Evolutionary conservation across 2,797 vertebrate genomes (phyloP).

Genomic region (Hemibagrus guttatus): DNA sequence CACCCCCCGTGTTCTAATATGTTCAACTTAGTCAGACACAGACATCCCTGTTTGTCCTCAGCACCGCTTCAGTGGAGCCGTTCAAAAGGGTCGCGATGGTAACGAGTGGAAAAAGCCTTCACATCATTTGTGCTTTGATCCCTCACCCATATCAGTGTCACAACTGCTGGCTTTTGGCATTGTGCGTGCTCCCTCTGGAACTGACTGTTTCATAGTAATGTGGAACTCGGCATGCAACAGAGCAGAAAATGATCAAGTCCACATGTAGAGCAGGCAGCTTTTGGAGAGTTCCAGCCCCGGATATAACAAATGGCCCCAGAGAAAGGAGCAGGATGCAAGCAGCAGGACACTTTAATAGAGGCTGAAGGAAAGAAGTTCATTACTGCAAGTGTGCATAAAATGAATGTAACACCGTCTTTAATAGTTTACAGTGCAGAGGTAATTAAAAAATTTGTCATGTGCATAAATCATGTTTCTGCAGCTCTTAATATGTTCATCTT

Average conservation of each 20-base stretch:
- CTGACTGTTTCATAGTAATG: constrained; percentile 56
- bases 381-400: constrained; percentile 1
- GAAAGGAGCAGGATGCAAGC: not conserved
- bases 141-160: constrained; percentile 44
- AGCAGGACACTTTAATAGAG: constrained; percentile 8
- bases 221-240: constrained; percentile 2
- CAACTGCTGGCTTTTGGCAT: constrained; percentile 37
- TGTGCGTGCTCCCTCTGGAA: constrained; percentile 41
- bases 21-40: constrained; percentile 2
- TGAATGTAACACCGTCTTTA: not conserved
- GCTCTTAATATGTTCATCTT: too few relatives aligned
- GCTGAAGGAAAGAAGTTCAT: not conserved
- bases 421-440: constrained; percentile 2
- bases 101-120: constrained; percentile 11
- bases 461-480: not conserved
- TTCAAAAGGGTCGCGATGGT: not conserved
- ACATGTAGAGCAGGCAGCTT: constrained; percentile 29
- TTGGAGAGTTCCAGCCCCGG: constrained; percentile 21
- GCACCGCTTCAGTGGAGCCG: not conserved
- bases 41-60: not conserved
- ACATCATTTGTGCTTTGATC: constrained; percentile 47
- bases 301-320: not conserved
- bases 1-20: not conserved
- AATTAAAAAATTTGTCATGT: not conserved
- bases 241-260: constrained; percentile 49